These are phyloP conservation scores for Megaustenia siamemsis DNA, from an alignment of 2,888 invertebrate genomes.

Conservation along the genomic window DNA sequence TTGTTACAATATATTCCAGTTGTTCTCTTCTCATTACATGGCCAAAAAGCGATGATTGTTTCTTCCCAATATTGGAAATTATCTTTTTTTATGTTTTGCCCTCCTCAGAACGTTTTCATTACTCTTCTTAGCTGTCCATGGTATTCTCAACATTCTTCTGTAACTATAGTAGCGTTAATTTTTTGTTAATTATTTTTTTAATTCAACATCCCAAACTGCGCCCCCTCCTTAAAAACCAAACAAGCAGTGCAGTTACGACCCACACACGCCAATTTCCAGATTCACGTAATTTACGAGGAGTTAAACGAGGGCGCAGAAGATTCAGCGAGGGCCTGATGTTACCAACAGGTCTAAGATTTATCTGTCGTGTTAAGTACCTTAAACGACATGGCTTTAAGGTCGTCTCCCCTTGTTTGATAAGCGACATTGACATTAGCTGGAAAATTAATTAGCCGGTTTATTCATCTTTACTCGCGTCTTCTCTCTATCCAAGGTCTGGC, in stretches of 20 bases:
- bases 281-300: neutral
- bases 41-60: too few species aligned
- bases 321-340: slow-evolving; percentile 11
- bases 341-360: slow-evolving; percentile 39
- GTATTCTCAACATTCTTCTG: too few species aligned
- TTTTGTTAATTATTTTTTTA: neutral
- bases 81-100: too few species aligned
- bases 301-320: neutral
- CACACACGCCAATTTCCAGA: neutral
- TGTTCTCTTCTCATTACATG: too few species aligned
- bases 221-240: neutral
- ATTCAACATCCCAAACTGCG: neutral
- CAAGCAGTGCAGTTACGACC: neutral
- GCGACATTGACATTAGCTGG: slow-evolving; percentile 11
- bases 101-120: too few species aligned
- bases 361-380: slow-evolving; percentile 21
- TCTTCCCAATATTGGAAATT: too few species aligned
- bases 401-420: neutral
- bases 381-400: slow-evolving; percentile 27
- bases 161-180: too few species aligned
- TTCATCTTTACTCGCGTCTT: neutral
- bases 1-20: too few species aligned
- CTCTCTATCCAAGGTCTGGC: neutral
- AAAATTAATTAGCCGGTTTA: slow-evolving; percentile 22
- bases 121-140: too few species aligned